Evolutionary conservation across 2,113 vertebrate genomes (phyloP), one percentile per base, ranked within the genome.

Genomic region (Myiagra hebetior): DNA sequence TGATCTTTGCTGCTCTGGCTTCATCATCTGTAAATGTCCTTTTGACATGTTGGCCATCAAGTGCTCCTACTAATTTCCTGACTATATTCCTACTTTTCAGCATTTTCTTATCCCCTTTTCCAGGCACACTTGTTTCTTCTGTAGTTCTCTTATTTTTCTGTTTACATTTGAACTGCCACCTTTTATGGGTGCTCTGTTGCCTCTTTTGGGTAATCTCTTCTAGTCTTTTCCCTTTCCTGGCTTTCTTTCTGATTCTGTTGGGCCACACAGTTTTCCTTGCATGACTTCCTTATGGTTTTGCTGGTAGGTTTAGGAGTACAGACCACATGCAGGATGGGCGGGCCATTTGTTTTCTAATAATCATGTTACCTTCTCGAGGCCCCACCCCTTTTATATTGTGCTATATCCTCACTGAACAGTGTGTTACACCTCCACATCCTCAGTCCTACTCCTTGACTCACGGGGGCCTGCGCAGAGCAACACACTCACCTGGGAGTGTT

Each of bases 391-490:
- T 57, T 46, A 11, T 42, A 42, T 33, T n/a, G 27, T 10, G 7
- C 18, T 30, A 4, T 31, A 46, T 46, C 70, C 31, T 83, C 46
- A 41, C 10, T 60, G 39, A 78, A 22, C 7, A 15, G 13, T 18
- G 23, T 59, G 31, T 56, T 76, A 39, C 15, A 50, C 11, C 16
- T 86, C 63, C 68, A 55, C 15, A 26, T 22, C 39, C 37, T 60
- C 47, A 52, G 35, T 55, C 52, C 24, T 27, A 1, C 42, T 53
- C 13, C 27, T 24, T 27, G 35, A 7, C 28, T 85, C 49, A 7
- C 15, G 4, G 16, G 19, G 13, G 10, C 28, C 17, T 1, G 0
- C 30, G 14, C 28, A 74, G 35, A 49, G n/a, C 1, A 8, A 5
- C 13, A 41, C 11, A 15, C 13, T 50, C 30, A 22, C 30, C 19